Evolutionary conservation across 2,113 vertebrate species (phyloP).

Genomic region (Gambusia affinis): DNA sequence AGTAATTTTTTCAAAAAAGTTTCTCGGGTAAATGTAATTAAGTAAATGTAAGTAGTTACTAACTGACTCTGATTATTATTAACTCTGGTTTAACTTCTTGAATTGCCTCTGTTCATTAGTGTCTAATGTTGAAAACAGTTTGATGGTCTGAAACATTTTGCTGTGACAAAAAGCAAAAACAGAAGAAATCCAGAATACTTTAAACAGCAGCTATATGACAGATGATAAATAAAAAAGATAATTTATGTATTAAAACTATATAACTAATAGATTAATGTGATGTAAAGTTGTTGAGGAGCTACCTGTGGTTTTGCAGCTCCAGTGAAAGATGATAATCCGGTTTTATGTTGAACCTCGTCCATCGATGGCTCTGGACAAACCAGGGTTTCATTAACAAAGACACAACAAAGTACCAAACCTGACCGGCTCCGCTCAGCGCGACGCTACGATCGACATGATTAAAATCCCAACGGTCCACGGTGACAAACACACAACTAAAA

Average conservation of each 20-base stretch:
- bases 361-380: conserved; percentile 18
- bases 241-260: too few species aligned
- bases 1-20: too few species aligned
- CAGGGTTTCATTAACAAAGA: conserved; percentile 35
- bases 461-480: neutral
- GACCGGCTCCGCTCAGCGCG: conserved; percentile 20
- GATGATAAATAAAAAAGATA: neutral
- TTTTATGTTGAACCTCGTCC: conserved; percentile 17
- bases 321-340: too few species aligned
- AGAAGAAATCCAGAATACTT: neutral
- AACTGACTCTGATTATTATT: too few species aligned
- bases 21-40: too few species aligned
- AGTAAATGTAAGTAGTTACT: too few species aligned
- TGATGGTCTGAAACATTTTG: neutral
- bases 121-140: neutral
- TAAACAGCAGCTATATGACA: neutral
- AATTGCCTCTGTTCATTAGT: neutral
- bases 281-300: neutral
- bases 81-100: too few species aligned
- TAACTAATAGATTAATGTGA: too few species aligned
- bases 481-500: neutral
- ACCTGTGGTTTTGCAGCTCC: neutral
- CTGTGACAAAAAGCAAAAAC: neutral
- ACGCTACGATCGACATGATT: conserved; percentile 51
- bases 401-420: conserved; percentile 32